Evolutionary conservation across 2,113 vertebrate species (phyloP).

Genomic region (Ammodramus savannarum): DNA sequence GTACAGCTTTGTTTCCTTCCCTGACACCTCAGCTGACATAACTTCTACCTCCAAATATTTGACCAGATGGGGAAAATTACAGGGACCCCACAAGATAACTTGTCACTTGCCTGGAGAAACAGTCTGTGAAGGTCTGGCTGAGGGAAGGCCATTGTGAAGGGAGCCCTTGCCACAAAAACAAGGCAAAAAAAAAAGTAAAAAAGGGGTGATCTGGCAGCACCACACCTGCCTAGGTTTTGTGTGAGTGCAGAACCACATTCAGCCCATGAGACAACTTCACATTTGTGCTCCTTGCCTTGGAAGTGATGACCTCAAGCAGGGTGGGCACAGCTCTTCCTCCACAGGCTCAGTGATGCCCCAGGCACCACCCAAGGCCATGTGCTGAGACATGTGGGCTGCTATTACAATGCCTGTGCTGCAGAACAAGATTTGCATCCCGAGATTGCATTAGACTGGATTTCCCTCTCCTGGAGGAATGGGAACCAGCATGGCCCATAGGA

Average conservation of each 20-base stretch:
- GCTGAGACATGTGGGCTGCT: neutral
- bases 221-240: neutral
- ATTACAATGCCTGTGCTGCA: neutral
- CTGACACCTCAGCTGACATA: neutral
- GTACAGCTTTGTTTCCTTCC: neutral
- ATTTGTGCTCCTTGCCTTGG: neutral
- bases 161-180: neutral
- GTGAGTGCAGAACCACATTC: neutral
- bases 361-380: neutral
- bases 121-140: neutral
- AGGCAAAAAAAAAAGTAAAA: neutral
- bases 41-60: neutral
- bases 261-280: neutral
- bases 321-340: neutral
- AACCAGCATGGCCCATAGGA: neutral
- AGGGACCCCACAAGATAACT: neutral
- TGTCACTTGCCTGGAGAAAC: neutral
- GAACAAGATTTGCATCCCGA: neutral
- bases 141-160: neutral
- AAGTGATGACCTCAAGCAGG: neutral
- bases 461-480: neutral
- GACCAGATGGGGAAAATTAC: neutral
- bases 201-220: neutral
- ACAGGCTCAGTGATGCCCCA: accelerated
- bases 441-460: neutral